Evolutionary conservation across 2,888 invertebrate species (phyloP).

Genomic region (Pilophorus perplexus): DNA sequence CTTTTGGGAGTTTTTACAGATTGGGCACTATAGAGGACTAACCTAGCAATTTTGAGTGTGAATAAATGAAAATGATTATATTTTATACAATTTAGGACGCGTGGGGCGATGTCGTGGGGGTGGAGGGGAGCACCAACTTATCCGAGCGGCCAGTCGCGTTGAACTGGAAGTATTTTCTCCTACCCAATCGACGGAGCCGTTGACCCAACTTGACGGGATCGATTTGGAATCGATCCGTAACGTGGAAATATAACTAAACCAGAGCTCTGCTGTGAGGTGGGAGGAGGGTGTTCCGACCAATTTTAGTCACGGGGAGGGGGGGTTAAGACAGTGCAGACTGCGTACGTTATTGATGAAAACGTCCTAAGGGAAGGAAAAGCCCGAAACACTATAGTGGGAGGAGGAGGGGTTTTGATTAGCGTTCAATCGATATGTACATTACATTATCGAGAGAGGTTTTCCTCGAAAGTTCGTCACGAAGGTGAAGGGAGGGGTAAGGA

Average conservation of each 20-base stretch:
- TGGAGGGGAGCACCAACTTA: too few relatives aligned
- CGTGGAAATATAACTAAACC: not conserved
- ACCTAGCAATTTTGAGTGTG: too few relatives aligned
- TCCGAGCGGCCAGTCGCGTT: slow-evolving; percentile 3
- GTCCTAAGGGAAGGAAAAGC: not conserved
- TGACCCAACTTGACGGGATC: slow-evolving; percentile 18
- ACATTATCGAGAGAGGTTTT: slow-evolving; percentile 26
- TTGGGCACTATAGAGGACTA: too few relatives aligned
- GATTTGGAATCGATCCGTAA: slow-evolving; percentile 30
- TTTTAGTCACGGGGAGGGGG: not conserved
- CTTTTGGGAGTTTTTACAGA: too few relatives aligned
- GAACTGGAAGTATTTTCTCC: slow-evolving; percentile 7
- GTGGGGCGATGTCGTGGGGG: too few relatives aligned
- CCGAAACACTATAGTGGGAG: not conserved
- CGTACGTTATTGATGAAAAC: slow-evolving; percentile 2
- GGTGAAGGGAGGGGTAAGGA: too few relatives aligned
- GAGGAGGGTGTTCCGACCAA: not conserved
- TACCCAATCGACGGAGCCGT: slow-evolving; percentile 2
- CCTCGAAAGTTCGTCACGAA: not conserved
- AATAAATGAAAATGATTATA: too few relatives aligned
- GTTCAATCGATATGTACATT: slow-evolving; percentile 10
- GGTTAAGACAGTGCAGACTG: not conserved
- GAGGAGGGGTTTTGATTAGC: slow-evolving; percentile 2
- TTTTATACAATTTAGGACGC: too few relatives aligned
- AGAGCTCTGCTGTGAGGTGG: not conserved